phyloP scores from a whole-genome alignment of 2,797 vertebrate genomes.

The Hoplostethus mediterraneus region DNA sequence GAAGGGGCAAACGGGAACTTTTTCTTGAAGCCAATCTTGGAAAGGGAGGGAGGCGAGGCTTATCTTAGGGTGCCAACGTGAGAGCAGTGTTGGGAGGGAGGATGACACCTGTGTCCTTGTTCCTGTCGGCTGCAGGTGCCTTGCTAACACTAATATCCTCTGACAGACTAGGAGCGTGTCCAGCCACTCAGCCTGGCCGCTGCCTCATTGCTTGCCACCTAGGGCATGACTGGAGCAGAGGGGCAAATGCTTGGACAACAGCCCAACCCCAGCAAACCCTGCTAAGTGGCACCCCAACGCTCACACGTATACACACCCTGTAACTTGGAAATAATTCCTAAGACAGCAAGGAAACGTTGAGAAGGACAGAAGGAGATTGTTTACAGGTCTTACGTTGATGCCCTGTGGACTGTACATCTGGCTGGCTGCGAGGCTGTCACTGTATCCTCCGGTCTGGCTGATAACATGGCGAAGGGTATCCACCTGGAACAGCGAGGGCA shows the following conservation, averaged over 20 bases:
- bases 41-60: not conserved
- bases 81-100: conserved; percentile 60
- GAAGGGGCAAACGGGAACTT: conserved; percentile 59
- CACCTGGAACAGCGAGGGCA: conserved; percentile 90
- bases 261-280: conserved; percentile 83
- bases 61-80: conserved; percentile 64
- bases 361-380: conserved; percentile 71
- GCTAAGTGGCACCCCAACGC: conserved; percentile 85
- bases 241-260: conserved; percentile 86
- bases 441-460: conserved; percentile 99
- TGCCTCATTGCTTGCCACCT: conserved; percentile 85
- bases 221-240: conserved; percentile 83
- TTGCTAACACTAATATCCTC: conserved; percentile 85
- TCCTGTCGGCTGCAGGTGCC: conserved; percentile 90
- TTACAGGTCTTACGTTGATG: conserved; percentile 97
- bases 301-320: conserved; percentile 40
- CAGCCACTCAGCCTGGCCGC: conserved; percentile 86
- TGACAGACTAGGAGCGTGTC: conserved; percentile 88
- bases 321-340: conserved; percentile 84
- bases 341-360: conserved; percentile 44
- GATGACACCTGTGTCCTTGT: conserved; percentile 91
- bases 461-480: conserved; percentile 99
- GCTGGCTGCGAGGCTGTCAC: conserved; percentile 98
- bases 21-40: conserved; percentile 29
- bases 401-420: conserved; percentile 99